These are phyloP conservation scores for Drosophila diplacantha DNA, from an alignment of 2,888 invertebrate species.

Conservation along the genomic window DNA sequence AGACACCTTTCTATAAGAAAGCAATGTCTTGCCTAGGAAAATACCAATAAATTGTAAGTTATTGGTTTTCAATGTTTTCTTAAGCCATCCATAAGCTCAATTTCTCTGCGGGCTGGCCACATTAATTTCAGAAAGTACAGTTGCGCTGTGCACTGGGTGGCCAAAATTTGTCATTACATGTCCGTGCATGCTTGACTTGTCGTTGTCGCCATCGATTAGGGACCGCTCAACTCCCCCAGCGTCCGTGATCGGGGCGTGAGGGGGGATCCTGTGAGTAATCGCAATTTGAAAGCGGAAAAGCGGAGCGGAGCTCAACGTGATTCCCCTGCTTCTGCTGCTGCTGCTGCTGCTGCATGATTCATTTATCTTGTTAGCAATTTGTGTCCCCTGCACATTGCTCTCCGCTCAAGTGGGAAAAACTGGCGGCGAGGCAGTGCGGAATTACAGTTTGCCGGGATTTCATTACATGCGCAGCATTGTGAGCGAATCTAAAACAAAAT, in stretches of 20 bases:
- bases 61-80: not conserved
- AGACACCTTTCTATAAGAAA: too few relatives aligned
- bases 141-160: slow-evolving; percentile 10
- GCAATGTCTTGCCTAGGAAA: not conserved
- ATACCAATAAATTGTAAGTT: not conserved
- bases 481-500: slow-evolving; percentile 45
- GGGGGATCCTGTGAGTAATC: slow-evolving; percentile 33
- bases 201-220: slow-evolving; percentile 39
- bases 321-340: slow-evolving; percentile 38
- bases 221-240: slow-evolving; percentile 8
- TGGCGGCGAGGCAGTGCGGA: slow-evolving; percentile 31
- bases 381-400: slow-evolving; percentile 40
- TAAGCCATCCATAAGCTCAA: not conserved
- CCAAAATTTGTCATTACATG: slow-evolving; percentile 33
- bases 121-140: slow-evolving; percentile 9
- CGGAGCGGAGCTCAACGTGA: slow-evolving; percentile 26
- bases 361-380: slow-evolving; percentile 44
- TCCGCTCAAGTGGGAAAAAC: not conserved
- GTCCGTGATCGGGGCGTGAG: not conserved
- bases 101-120: slow-evolving; percentile 7
- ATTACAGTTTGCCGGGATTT: slow-evolving; percentile 43
- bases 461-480: slow-evolving; percentile 43
- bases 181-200: slow-evolving; percentile 37
- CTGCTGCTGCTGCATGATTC: slow-evolving; percentile 37
- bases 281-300: slow-evolving; percentile 37